Evolutionary conservation across 2,888 invertebrate species (phyloP).

Genomic region (Xanthostigma xanthostigma): DNA sequence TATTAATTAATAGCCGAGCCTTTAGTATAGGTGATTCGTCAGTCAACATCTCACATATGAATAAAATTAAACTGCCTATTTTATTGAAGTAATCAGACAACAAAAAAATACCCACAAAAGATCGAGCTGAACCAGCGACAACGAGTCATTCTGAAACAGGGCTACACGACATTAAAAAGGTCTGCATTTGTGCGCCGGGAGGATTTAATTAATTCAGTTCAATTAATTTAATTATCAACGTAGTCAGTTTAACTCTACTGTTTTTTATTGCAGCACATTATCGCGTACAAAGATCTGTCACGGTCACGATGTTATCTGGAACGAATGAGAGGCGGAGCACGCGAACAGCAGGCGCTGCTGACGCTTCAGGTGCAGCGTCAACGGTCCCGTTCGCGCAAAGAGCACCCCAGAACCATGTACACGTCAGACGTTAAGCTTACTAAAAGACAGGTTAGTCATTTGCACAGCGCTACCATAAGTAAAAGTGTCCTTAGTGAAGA

Average conservation of each 20-base stretch:
- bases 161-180: too few species aligned
- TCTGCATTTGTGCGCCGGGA: too few species aligned
- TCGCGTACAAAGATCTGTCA: constrained; percentile 28
- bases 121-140: too few species aligned
- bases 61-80: too few species aligned
- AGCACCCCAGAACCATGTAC: constrained; percentile 17
- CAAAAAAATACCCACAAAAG: too few species aligned
- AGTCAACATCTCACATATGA: too few species aligned
- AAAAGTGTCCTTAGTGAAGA: too few species aligned
- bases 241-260: constrained; percentile 8
- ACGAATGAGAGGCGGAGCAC: constrained; percentile 19
- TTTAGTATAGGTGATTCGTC: too few species aligned
- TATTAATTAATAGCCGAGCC: too few species aligned
- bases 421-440: constrained; percentile 24
- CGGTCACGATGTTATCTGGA: constrained; percentile 30
- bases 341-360: constrained; percentile 2
- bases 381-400: constrained; percentile 16
- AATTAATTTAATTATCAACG: not conserved
- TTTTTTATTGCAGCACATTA: constrained; percentile 23
- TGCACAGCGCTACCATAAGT: too few species aligned
- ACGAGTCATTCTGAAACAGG: too few species aligned
- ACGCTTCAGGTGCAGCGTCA: constrained; percentile 10
- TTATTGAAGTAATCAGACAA: too few species aligned
- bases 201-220: not conserved
- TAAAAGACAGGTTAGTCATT: constrained; percentile 27